These are phyloP conservation scores for Battus philenor DNA, from an alignment of 1,140 invertebrate species.

Conservation along the genomic window DNA sequence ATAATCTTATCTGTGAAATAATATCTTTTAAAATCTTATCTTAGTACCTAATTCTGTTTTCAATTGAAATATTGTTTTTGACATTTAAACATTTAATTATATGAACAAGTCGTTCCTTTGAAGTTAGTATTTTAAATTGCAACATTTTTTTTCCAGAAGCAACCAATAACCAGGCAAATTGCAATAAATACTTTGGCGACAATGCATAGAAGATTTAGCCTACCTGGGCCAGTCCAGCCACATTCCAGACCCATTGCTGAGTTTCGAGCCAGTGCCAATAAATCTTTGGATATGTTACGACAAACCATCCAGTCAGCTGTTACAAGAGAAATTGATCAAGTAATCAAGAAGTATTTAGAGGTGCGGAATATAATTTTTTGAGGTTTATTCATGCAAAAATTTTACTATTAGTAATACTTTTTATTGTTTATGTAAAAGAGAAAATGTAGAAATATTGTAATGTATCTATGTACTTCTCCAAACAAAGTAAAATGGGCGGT, in stretches of 20 bases:
- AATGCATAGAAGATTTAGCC: constrained; percentile 75
- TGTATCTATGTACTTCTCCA: too few species aligned
- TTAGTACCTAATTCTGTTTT: too few species aligned
- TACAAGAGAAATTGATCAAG: constrained; percentile 86
- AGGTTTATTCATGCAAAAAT: too few species aligned
- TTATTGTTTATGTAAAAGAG: too few species aligned
- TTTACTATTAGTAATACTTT: too few species aligned
- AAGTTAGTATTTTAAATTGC: background rate
- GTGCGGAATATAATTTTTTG: constrained; percentile 48
- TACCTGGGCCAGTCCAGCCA: constrained; percentile 72
- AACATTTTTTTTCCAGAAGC: constrained; percentile 63
- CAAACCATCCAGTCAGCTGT: constrained; percentile 85
- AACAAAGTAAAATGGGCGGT: too few species aligned
- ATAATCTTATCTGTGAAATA: too few species aligned
- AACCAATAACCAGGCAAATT: constrained; percentile 79
- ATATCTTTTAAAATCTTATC: too few species aligned
- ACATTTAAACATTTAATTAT: too few species aligned
- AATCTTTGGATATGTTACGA: constrained; percentile 84
- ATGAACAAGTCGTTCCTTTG: too few species aligned
- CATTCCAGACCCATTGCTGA: constrained; percentile 72
- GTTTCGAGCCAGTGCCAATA: constrained; percentile 78
- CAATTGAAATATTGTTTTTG: too few species aligned
- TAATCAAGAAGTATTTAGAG: constrained; percentile 85
- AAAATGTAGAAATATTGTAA: too few species aligned
- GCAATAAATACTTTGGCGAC: constrained; percentile 78